phyloP scores from a whole-genome alignment of 2,113 vertebrate species.

The Xiphophorus maculatus region DNA sequence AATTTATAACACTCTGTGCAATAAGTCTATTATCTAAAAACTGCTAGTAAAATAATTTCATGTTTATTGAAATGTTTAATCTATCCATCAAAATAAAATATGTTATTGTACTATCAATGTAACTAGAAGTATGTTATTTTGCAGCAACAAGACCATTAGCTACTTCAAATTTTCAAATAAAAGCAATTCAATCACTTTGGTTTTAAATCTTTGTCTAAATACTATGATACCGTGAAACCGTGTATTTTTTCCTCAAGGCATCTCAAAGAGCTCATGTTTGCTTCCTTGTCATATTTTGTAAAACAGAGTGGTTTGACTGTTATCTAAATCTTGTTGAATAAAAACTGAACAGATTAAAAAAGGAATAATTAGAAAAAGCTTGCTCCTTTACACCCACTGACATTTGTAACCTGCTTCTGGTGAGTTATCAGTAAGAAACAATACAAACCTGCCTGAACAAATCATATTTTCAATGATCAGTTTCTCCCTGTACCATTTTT shows the following conservation, averaged over 20 bases:
- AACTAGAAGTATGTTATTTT: background rate
- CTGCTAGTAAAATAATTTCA: background rate
- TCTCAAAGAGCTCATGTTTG: background rate
- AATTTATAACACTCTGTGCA: background rate
- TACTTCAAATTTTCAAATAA: background rate
- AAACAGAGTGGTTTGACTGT: background rate
- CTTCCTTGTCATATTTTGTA: background rate
- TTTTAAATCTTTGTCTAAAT: background rate
- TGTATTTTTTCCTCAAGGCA: background rate
- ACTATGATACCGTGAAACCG: background rate
- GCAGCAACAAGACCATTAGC: background rate
- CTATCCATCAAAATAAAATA: background rate
- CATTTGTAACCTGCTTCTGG: too few species aligned
- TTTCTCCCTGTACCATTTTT: conserved; percentile 19
- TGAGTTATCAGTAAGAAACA: background rate
- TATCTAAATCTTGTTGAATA: background rate
- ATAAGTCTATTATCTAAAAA: background rate
- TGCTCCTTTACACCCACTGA: background rate
- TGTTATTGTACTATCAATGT: background rate
- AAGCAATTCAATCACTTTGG: background rate
- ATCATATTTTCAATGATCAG: conserved; percentile 42
- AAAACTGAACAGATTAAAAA: background rate
- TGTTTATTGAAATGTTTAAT: background rate
- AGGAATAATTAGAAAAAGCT: background rate
- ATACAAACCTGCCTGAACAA: conserved; percentile 31